Conservation (phyloP, 2,797 vertebrate genomes). For the Eulemur albifrons region DNA sequence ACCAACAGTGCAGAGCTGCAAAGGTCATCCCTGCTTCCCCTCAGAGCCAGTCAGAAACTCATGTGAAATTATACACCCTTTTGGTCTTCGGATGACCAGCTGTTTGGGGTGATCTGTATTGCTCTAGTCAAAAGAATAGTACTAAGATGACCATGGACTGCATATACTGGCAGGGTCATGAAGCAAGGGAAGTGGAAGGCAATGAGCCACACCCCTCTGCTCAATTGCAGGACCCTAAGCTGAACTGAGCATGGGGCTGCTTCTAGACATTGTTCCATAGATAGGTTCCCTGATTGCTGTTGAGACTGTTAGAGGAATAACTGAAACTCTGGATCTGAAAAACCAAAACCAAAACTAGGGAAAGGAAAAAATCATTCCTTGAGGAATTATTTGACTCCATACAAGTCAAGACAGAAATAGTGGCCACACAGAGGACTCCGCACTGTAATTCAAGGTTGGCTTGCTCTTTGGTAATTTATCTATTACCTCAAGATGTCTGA, state of each 20-base stretch:
- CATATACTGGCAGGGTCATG: not conserved
- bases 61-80: not conserved
- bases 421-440: not conserved
- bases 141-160: not conserved
- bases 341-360: not conserved
- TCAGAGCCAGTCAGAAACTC: not conserved
- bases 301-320: not conserved
- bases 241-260: not conserved
- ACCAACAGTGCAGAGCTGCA: not conserved
- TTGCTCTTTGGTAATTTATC: not conserved
- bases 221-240: not conserved
- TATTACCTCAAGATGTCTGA: not conserved
- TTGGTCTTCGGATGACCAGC: not conserved
- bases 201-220: accelerated
- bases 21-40: not conserved
- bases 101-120: not conserved
- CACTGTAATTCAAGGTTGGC: not conserved
- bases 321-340: not conserved
- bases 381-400: not conserved
- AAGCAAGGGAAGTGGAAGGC: not conserved
- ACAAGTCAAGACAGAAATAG: not conserved
- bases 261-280: not conserved
- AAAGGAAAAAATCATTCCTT: not conserved
- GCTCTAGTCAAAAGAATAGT: not conserved
- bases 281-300: not conserved